Evolutionary conservation across 2,113 vertebrate genomes (phyloP).

Genomic region (Noturus placidus): DNA sequence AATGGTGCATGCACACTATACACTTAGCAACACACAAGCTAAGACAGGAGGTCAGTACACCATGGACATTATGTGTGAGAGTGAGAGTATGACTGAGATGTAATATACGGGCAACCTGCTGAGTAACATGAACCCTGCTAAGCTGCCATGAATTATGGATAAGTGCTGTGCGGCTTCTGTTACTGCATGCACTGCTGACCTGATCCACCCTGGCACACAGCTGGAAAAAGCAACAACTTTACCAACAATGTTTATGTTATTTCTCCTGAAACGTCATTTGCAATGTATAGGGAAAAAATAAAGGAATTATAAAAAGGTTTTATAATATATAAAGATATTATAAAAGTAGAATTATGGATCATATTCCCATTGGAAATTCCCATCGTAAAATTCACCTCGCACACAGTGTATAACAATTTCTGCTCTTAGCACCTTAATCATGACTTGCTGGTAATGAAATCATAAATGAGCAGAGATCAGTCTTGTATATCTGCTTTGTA

Average conservation of each 20-base stretch:
- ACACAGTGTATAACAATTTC: neutral
- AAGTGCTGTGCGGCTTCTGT: slow-evolving; percentile 39
- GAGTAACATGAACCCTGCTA: slow-evolving; percentile 39
- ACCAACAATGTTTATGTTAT: neutral
- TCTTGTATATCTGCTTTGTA: neutral
- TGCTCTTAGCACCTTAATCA: neutral
- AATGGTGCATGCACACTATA: neutral
- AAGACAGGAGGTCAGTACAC: neutral
- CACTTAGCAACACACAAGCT: neutral
- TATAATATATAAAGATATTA: too few relatives aligned
- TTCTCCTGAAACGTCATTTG: neutral
- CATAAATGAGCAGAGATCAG: neutral
- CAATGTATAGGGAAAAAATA: neutral
- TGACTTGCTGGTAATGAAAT: neutral
- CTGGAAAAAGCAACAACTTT: slow-evolving; percentile 1
- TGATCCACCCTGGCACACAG: slow-evolving; percentile 31
- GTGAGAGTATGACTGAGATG: neutral
- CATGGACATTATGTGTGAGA: neutral
- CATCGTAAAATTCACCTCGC: neutral
- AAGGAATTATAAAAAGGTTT: neutral
- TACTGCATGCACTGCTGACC: slow-evolving; percentile 37
- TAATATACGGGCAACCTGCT: slow-evolving; percentile 24
- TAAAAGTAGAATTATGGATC: neutral
- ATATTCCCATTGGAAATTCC: neutral
- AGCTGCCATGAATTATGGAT: slow-evolving; percentile 50